Evolutionary conservation across 1,140 invertebrate species (phyloP), one percentile per base, ranked within the genome.

Genomic region (Apis dorsata): DNA sequence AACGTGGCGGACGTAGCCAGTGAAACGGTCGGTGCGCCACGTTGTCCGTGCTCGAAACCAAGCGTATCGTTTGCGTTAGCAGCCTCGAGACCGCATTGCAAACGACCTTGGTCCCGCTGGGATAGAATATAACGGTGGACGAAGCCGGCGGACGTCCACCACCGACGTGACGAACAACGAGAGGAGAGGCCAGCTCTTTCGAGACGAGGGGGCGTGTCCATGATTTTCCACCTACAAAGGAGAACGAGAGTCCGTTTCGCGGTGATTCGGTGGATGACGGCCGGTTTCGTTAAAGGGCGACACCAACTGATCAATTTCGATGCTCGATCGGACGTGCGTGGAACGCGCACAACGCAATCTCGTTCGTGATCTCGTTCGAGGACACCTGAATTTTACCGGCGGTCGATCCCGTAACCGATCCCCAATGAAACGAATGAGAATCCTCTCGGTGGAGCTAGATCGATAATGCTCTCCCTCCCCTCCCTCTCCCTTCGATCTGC

Each of bases 201-300:
- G 34, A n/a, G 5, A 34, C 34, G 9, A 17, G 28, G 12, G n/a
- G 75, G 76, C 68, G 76, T 79, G 81, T 49, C n/a, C 34, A 13
- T 79, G 75, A 63, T 59, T 79, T 79, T 70, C 78, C 55, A 21
- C 28, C 76, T 71, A 86, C 81, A 86, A 86, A 84, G 81, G 81
- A 84, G 17, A 71, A 86, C 77, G 70, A 84, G 85, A 74, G 60
- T 73, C 72, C 66, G 73, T 84, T 74, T 73, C 70, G 73, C 49
- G 73, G 80, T 68, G 74, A 74, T 83, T 62, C 70, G 65, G 17
- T 21, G 34, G 65, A 83, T 71, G 70, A 79, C 62, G 60, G 21
- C 12, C 24, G 24, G 19, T 55, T 55, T 69, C 74, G 51, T 55
- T 57, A 77, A 71, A 69, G 53, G n/a, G 59, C 15, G 65, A 71